Base-by-base conservation (phyloP, 2,797 vertebrate species). In the Sebastes alutus region DNA sequence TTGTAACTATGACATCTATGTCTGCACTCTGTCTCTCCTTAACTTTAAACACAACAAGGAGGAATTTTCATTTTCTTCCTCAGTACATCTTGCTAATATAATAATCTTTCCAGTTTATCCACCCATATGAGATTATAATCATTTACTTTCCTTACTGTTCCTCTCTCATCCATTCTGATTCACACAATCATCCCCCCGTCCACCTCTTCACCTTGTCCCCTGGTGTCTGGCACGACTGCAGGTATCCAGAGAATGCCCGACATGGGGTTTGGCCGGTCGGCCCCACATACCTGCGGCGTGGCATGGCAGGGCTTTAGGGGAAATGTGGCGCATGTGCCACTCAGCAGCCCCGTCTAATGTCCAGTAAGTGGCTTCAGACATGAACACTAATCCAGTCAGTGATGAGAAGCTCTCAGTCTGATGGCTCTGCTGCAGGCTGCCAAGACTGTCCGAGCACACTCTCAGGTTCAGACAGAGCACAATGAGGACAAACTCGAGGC, bases 161-260 rank as follows among this genome's bases (percentile, higher is more conserved):
- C 56, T 81, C 65, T 75, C 65, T 75, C 52, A 38, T 86, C 62
- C 56, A 20, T 73, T 64, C 65, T 13, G 18, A 61, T 73, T 80
- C 77, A 75, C 54, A 73, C 82, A 66, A 27, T 56, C 82, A 77
- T 88, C 67, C 59, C 69, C 78, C 75, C 67, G 2, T 81, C 75
- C 56, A 23, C 80, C 87, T 75, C 78, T 78, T 84, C 84, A 72
- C 67, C 70, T 83, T 38, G 52, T 89, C 90, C 82, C 89, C 88
- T 63, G 54, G 89, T 74, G 81, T 94, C 89, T 94, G 93, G 93
- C 94, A 88, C 49, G 6, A 82, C 78, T 86, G 80, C 90, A 95
- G 91, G 93, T 93, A 96, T 96, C 86, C 86, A 69, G 94, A 87
- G 94, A 96, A 96, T 96, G 94, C 92, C 89, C 59, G 86, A 84